Conservation (phyloP, 2,797 vertebrate genomes). For the Microchirus variegatus region DNA sequence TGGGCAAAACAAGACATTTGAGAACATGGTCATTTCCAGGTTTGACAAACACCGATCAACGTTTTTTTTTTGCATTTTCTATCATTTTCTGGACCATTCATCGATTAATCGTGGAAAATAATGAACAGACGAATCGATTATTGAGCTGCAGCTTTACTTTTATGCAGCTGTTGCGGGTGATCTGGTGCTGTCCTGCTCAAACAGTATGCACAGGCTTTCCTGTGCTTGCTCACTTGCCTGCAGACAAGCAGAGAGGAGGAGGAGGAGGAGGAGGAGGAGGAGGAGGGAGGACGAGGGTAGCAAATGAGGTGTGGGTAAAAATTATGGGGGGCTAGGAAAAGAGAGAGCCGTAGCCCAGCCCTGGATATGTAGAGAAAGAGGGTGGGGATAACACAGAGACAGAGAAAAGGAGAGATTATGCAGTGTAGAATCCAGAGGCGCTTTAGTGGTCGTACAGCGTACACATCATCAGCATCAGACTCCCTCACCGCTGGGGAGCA, state of each 20-base stretch:
- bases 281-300: conserved; percentile 55
- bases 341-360: conserved; percentile 69
- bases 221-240: conserved; percentile 57
- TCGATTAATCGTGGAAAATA: too few species aligned
- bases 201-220: conserved; percentile 41
- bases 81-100: too few species aligned
- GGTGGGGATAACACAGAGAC: conserved; percentile 32
- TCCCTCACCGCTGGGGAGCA: conserved; percentile 55
- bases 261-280: conserved; percentile 37
- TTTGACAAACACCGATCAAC: too few species aligned
- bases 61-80: too few species aligned
- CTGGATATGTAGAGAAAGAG: conserved; percentile 44
- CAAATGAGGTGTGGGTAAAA: conserved; percentile 75
- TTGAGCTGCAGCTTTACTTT: too few species aligned
- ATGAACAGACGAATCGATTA: too few species aligned
- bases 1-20: too few species aligned
- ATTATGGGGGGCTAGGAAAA: conserved; percentile 62
- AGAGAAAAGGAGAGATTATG: conserved; percentile 36
- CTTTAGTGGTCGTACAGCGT: conserved; percentile 49
- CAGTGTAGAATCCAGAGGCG: conserved; percentile 59
- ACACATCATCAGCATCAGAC: conserved; percentile 57
- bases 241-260: conserved; percentile 58
- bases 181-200: conserved; percentile 51
- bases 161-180: conserved; percentile 47
- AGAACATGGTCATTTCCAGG: too few species aligned